Evolutionary conservation across 2,888 invertebrate genomes (phyloP).

Genomic region (Mayetiola destructor): DNA sequence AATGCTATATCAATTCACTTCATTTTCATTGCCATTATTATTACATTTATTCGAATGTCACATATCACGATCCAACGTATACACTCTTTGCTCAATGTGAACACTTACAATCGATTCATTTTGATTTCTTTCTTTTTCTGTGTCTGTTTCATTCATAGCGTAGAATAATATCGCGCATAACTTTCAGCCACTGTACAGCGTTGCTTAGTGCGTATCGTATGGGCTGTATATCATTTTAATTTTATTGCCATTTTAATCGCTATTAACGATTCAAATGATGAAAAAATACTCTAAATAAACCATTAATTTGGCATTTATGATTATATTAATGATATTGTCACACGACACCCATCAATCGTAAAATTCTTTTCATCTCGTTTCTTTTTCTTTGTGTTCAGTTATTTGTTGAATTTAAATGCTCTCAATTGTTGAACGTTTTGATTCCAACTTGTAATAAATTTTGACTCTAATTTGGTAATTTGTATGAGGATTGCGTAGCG

Average conservation of each 20-base stretch:
- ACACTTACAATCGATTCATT: not conserved
- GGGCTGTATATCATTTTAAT: conserved; percentile 1
- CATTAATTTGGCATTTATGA: conserved; percentile 13
- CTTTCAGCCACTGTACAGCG: not conserved
- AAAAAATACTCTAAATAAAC: not conserved
- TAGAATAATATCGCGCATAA: not conserved
- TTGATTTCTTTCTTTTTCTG: not conserved
- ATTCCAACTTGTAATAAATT: not conserved
- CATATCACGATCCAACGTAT: not conserved
- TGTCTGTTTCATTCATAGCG: not conserved
- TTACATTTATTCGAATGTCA: conserved; percentile 2
- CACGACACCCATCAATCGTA: conserved; percentile 11
- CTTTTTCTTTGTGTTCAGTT: not conserved
- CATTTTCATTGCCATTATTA: conserved; percentile 11
- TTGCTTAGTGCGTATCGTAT: too few relatives aligned
- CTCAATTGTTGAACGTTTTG: not conserved
- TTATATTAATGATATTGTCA: conserved; percentile 6
- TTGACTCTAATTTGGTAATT: conserved; percentile 1
- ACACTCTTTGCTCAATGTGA: not conserved
- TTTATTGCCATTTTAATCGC: conserved; percentile 11
- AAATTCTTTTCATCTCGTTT: not conserved
- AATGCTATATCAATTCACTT: too few relatives aligned
- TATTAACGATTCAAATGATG: conserved; percentile 1
- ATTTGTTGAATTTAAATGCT: not conserved
- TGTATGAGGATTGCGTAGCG: not conserved